These are phyloP conservation scores for Rosalia funebris DNA, from an alignment of 2,888 invertebrate species.

Conservation along the genomic window DNA sequence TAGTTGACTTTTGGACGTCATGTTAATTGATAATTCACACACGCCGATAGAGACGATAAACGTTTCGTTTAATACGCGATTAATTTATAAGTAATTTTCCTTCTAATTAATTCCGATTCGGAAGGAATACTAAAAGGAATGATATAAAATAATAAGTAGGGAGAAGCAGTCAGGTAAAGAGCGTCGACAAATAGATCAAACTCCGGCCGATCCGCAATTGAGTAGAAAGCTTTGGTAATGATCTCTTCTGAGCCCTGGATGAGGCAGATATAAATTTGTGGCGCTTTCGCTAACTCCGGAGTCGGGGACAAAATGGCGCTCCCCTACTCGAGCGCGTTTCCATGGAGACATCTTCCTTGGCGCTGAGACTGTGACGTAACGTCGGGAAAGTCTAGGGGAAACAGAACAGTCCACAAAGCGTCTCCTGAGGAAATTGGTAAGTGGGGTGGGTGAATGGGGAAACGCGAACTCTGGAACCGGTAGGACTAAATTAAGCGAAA, in stretches of 20 bases:
- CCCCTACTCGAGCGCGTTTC: constrained; percentile 59
- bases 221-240: constrained; percentile 67
- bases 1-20: too few species aligned
- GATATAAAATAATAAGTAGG: constrained; percentile 47
- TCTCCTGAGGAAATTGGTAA: constrained; percentile 54
- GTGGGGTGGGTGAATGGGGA: constrained; percentile 50
- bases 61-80: too few species aligned
- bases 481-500: constrained; percentile 65
- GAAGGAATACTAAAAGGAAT: constrained; percentile 32
- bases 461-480: constrained; percentile 58
- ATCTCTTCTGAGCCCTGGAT: constrained; percentile 66
- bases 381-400: not conserved
- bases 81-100: constrained; percentile 1
- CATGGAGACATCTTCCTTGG: constrained; percentile 62
- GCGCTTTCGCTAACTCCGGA: constrained; percentile 62
- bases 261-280: constrained; percentile 67
- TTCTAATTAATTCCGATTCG: constrained; percentile 5
- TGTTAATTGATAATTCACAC: too few species aligned
- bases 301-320: constrained; percentile 61
- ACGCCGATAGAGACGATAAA: too few species aligned
- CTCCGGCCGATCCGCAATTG: constrained; percentile 65
- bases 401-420: constrained; percentile 52
- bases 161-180: constrained; percentile 55
- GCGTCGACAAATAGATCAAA: constrained; percentile 65
- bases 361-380: constrained; percentile 52